Evolutionary conservation across 2,113 vertebrate genomes (phyloP).

Genomic region (Oncorhynchus clarkii): DNA sequence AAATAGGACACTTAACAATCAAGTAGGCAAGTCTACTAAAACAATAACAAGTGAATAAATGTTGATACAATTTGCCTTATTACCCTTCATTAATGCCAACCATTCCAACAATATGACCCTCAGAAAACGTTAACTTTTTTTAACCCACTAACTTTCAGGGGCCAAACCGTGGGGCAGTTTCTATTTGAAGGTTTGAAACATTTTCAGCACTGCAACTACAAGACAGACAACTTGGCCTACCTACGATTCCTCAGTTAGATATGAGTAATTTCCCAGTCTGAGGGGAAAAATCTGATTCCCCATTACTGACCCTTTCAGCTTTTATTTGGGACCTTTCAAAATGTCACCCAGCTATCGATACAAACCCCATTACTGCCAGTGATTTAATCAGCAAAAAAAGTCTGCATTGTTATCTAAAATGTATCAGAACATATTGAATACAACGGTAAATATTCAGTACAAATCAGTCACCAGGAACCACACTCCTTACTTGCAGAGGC

Average conservation of each 20-base stretch:
- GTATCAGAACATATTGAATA: background rate
- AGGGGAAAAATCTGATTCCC: background rate
- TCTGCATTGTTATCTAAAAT: background rate
- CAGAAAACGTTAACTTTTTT: background rate
- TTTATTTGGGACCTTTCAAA: constrained; percentile 6
- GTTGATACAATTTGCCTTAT: background rate
- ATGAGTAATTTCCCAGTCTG: background rate
- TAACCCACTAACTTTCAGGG: background rate
- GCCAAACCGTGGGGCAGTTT: background rate
- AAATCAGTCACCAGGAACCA: background rate
- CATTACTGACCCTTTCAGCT: background rate
- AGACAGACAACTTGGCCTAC: background rate
- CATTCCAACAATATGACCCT: background rate
- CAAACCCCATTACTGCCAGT: background rate
- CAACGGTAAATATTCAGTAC: background rate
- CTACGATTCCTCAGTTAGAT: background rate
- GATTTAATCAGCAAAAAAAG: constrained; percentile 10
- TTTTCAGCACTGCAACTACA: background rate
- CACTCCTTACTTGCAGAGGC: background rate
- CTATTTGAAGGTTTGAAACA: background rate
- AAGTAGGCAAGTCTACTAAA: background rate
- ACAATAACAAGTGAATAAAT: background rate
- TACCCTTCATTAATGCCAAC: background rate
- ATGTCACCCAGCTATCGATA: constrained; percentile 8
- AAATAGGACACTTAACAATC: no score